Conservation (phyloP, 2,888 invertebrate species). For the Eurois occulta region DNA sequence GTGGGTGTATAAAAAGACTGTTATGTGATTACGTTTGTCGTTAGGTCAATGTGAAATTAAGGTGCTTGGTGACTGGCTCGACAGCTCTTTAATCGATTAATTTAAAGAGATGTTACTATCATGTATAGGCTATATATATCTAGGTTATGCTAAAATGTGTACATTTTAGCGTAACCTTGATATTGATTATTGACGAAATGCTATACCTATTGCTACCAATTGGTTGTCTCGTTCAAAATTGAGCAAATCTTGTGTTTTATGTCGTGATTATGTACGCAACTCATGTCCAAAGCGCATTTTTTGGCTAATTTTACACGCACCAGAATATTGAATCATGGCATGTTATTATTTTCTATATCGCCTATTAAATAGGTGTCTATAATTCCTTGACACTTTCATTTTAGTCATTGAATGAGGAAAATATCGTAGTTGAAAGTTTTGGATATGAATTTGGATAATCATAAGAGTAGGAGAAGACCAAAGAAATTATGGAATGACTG, state of each 20-base stretch:
- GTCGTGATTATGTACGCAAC: not conserved
- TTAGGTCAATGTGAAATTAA: conserved; percentile 1
- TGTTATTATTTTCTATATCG: not conserved
- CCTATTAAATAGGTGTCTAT: not conserved
- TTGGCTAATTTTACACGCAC: not conserved
- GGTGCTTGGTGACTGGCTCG: not conserved
- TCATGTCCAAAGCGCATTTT: not conserved
- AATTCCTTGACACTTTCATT: not conserved
- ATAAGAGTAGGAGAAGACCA: not conserved
- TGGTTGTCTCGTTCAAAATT: not conserved
- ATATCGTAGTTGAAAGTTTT: not conserved
- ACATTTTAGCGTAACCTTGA: not conserved
- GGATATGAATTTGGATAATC: not conserved
- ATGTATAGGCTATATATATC: too few species aligned
- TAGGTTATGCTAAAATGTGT: too few species aligned
- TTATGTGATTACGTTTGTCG: conserved; percentile 11
- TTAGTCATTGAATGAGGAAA: not conserved
- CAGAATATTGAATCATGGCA: too few species aligned
- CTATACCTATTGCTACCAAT: not conserved
- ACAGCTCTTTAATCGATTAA: not conserved
- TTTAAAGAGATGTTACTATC: not conserved
- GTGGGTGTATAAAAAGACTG: conserved; percentile 11
- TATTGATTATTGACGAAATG: too few species aligned
- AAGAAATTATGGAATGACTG: not conserved
- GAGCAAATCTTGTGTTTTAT: not conserved